Evolutionary conservation across 2,888 invertebrate species (phyloP).

Genomic region (Hirudinaria manillensis): DNA sequence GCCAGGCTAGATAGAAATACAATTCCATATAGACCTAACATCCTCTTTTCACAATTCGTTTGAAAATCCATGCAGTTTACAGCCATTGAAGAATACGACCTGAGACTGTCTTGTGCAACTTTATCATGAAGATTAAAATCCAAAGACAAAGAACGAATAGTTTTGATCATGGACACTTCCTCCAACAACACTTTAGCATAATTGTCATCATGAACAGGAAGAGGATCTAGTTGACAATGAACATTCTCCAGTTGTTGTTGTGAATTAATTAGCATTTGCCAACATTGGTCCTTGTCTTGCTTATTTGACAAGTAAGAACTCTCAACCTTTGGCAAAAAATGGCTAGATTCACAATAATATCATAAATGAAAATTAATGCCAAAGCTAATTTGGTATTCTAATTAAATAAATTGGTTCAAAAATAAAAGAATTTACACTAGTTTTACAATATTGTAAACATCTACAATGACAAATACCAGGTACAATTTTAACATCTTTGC

Average conservation of each 20-base stretch:
- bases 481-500: no score
- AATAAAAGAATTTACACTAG: no score
- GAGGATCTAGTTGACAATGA: neutral
- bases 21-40: neutral
- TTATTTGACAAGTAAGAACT: neutral
- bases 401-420: no score
- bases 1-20: neutral
- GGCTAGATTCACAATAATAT: no score
- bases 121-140: constrained; percentile 7
- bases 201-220: neutral
- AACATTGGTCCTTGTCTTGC: neutral
- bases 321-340: neutral
- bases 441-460: no score
- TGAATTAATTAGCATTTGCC: neutral
- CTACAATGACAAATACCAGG: no score
- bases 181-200: neutral
- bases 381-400: no score
- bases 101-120: neutral
- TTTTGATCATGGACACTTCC: neutral
- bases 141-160: neutral
- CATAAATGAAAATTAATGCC: no score
- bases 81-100: neutral
- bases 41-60: neutral
- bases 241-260: neutral
- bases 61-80: neutral